Percentiles rank a stretch among this genome's conserved stretches.
Conservation (phyloP, 2,888 invertebrate genomes). For the Eucera pruinosa region DNA sequence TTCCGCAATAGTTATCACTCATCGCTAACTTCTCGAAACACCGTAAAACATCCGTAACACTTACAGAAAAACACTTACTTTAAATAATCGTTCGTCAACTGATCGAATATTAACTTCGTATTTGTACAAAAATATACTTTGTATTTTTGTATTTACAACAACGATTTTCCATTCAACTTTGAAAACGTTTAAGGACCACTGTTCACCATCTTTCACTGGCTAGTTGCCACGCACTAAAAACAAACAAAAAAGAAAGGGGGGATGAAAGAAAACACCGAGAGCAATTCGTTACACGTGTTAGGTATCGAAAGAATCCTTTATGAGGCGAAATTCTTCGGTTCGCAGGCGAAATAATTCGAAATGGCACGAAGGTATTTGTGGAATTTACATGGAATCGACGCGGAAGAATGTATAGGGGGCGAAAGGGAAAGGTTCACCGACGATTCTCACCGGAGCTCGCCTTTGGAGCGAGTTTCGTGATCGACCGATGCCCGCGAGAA, state of each 20-base stretch:
- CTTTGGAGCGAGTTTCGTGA: not conserved
- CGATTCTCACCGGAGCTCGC: not conserved
- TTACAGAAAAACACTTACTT: too few species aligned
- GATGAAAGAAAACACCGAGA: not conserved
- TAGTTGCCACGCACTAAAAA: not conserved
- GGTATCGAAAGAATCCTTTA: not conserved
- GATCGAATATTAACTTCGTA: too few species aligned
- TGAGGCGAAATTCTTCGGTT: not conserved
- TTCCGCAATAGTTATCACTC: too few species aligned
- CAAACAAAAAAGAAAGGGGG: too few species aligned
- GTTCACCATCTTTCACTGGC: not conserved
- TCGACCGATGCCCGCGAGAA: slow-evolving; percentile 50
- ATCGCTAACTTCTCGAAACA: too few species aligned
- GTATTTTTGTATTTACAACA: too few species aligned
- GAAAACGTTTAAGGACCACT: too few species aligned
- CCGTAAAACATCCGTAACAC: too few species aligned
- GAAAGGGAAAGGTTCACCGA: not conserved
- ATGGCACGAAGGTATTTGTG: not conserved
- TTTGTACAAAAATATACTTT: too few species aligned
- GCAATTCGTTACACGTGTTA: not conserved
- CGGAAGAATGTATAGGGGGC: not conserved
- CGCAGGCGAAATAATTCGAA: too few species aligned
- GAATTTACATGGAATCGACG: not conserved
- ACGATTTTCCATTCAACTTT: too few species aligned
- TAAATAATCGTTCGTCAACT: too few species aligned